phyloP scores from a whole-genome alignment of 1,140 invertebrate species.

The Dreissena polymorpha region DNA sequence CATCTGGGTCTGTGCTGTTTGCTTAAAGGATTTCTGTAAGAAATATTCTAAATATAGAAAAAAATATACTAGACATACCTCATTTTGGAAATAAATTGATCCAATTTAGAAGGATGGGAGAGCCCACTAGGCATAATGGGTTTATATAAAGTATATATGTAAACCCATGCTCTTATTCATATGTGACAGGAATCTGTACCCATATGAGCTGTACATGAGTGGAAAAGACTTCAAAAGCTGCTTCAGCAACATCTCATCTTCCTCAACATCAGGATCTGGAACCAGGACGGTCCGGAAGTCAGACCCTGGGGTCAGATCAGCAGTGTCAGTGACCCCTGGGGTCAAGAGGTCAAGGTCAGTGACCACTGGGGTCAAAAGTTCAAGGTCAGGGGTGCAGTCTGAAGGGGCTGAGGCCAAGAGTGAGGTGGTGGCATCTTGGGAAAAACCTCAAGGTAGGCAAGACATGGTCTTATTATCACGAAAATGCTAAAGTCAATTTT shows the following conservation, averaged over 20 bases:
- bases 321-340: neutral
- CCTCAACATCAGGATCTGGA: too few species aligned
- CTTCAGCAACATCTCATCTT: neutral
- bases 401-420: neutral
- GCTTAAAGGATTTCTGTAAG: too few species aligned
- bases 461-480: neutral
- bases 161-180: too few species aligned
- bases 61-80: too few species aligned
- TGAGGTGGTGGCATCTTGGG: slow-evolving; percentile 5
- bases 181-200: slow-evolving; percentile 66
- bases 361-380: neutral
- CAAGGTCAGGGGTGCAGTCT: neutral
- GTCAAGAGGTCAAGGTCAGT: neutral
- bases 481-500: neutral
- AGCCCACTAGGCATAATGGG: too few species aligned
- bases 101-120: too few species aligned
- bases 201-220: slow-evolving; percentile 67
- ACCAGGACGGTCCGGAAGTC: neutral
- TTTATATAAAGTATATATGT: too few species aligned
- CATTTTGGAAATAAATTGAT: too few species aligned
- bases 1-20: too few species aligned
- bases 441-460: neutral
- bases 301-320: neutral
- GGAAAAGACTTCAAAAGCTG: slow-evolving; percentile 53
- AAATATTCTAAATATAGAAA: too few species aligned